Conservation (phyloP, 2,888 invertebrate species). For the Epistrophe grossulariae region DNA sequence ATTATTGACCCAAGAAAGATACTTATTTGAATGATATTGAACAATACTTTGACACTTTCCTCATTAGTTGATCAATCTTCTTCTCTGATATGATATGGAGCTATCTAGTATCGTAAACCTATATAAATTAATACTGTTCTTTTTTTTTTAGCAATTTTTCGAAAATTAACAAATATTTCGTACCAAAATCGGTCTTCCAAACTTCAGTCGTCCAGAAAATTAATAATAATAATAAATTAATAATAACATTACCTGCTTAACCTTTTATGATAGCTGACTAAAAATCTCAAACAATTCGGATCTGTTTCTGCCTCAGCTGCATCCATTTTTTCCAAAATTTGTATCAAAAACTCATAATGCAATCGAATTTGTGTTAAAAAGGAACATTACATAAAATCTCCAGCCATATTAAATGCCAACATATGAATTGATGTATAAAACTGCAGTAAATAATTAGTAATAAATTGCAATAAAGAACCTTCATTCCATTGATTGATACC, state of each 20-base stretch:
- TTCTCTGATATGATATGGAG: no score
- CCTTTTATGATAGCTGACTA: conserved; percentile 78
- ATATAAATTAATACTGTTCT: no score
- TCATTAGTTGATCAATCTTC: no score
- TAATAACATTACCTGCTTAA: conserved; percentile 69
- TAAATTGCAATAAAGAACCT: conserved; percentile 68
- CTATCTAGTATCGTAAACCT: no score
- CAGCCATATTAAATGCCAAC: conserved; percentile 76
- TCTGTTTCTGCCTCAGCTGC: conserved; percentile 64
- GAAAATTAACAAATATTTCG: no score
- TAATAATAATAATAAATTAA: no score
- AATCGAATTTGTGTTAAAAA: conserved; percentile 78
- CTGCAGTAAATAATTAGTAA: conserved; percentile 77
- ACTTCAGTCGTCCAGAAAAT: no score
- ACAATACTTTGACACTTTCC: no score
- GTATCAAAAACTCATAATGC: conserved; percentile 78
- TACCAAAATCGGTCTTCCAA: no score
- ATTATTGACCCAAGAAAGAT: no score
- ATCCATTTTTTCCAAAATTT: conserved; percentile 72
- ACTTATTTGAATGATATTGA: no score
- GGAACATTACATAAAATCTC: conserved; percentile 77
- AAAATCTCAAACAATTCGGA: conserved; percentile 74
- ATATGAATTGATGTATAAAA: conserved; percentile 74
- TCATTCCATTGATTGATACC: conserved; percentile 80
- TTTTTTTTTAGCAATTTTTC: no score